phyloP scores from a whole-genome alignment of 1,140 invertebrate genomes.

The Neuroterus valhalla region DNA sequence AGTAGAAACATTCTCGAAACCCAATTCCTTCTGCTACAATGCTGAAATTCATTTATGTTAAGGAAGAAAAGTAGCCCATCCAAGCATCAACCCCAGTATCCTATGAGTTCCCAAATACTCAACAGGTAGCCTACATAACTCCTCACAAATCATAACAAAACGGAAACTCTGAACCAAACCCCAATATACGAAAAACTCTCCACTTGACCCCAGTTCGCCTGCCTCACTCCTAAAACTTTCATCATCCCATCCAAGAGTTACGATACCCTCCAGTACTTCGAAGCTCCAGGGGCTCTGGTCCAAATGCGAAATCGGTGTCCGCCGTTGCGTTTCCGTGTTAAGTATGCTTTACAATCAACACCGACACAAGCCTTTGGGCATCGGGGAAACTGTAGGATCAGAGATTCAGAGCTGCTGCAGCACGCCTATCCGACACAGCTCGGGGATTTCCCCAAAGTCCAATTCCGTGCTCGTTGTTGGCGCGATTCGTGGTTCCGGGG shows the following conservation, averaged over 20 bases:
- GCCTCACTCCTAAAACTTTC: too few relatives aligned
- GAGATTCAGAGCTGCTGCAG: conserved; percentile 5
- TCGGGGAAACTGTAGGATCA: conserved; percentile 1
- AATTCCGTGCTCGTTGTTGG: conserved; percentile 5
- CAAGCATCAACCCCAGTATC: neutral
- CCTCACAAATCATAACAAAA: neutral
- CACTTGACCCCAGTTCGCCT: too few relatives aligned
- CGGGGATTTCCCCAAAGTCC: conserved; percentile 19
- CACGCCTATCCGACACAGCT: conserved; percentile 15
- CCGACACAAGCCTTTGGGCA: neutral
- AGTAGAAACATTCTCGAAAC: too few relatives aligned
- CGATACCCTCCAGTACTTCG: too few relatives aligned
- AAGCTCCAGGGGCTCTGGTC: neutral
- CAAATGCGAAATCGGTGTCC: conserved; percentile 26
- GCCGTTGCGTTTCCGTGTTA: conserved; percentile 24
- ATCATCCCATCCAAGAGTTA: too few relatives aligned
- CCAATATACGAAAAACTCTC: too few relatives aligned
- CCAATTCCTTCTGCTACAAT: too few relatives aligned
- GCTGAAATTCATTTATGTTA: too few relatives aligned
- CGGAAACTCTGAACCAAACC: neutral
- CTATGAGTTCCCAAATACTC: too few relatives aligned
- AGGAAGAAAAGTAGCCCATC: too few relatives aligned
- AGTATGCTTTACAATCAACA: conserved; percentile 27
- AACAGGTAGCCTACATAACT: too few relatives aligned
- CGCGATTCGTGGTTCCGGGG: conserved; percentile 5